phyloP scores from a whole-genome alignment of 1,140 invertebrate species.

The Drosophila burlai region DNA sequence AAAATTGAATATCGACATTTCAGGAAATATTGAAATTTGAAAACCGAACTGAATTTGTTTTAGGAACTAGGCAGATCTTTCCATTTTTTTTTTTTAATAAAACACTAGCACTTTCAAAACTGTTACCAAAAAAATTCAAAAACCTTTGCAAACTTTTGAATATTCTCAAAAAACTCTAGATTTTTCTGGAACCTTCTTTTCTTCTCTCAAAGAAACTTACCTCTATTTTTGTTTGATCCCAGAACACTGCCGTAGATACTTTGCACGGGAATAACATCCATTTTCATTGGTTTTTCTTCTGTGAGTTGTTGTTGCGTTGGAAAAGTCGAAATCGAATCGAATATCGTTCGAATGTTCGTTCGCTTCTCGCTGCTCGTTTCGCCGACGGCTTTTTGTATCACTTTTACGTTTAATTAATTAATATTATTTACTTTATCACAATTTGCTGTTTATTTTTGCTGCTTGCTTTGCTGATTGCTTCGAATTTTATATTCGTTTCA shows the following conservation, averaged over 20 bases:
- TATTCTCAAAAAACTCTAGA: background rate
- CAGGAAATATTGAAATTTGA: background rate
- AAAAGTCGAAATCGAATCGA: constrained; percentile 54
- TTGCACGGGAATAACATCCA: constrained; percentile 84
- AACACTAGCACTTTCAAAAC: background rate
- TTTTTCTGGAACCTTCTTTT: constrained; percentile 7
- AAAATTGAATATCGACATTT: constrained; percentile 1
- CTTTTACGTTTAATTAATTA: constrained; percentile 69
- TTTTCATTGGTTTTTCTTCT: constrained; percentile 75
- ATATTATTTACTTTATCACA: constrained; percentile 75
- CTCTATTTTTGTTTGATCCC: constrained; percentile 82
- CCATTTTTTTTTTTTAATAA: no score
- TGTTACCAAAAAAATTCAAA: background rate
- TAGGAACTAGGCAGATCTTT: no score
- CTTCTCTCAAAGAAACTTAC: constrained; percentile 57
- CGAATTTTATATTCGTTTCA: constrained; percentile 47
- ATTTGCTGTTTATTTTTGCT: constrained; percentile 76
- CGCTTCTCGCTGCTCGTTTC: constrained; percentile 26
- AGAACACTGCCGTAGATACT: constrained; percentile 68
- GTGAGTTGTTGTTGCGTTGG: constrained; percentile 15
- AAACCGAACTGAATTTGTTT: background rate
- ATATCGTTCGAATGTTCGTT: constrained; percentile 41
- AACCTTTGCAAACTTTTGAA: background rate
- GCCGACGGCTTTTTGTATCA: constrained; percentile 57
- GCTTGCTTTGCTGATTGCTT: constrained; percentile 48